Evolutionary conservation across 2,888 invertebrate genomes (phyloP).

Genomic region (Globia sparganii): DNA sequence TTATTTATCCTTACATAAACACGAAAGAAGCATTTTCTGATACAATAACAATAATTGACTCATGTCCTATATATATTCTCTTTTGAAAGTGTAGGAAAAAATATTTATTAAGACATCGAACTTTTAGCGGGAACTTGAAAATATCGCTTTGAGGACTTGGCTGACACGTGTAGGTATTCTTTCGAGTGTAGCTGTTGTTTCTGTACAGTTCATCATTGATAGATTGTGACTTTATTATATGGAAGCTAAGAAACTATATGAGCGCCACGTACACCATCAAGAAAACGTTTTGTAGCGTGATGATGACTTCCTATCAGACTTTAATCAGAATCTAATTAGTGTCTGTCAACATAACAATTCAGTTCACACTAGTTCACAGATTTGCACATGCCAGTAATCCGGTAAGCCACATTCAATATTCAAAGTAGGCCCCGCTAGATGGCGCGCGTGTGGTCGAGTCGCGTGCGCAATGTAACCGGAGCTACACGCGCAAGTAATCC

Average conservation of each 20-base stretch:
- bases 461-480: conserved; percentile 89
- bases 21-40: conserved; percentile 73
- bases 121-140: conserved; percentile 36
- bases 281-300: neutral
- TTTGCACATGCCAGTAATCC: conserved; percentile 68
- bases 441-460: conserved; percentile 89
- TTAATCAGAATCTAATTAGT: conserved; percentile 40
- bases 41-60: conserved; percentile 71
- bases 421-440: conserved; percentile 80
- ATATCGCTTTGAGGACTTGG: conserved; percentile 19
- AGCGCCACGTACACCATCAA: too few relatives aligned
- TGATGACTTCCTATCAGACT: conserved; percentile 9
- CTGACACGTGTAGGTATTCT: conserved; percentile 9
- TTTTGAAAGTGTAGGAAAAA: conserved; percentile 45
- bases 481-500: conserved; percentile 89
- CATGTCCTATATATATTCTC: conserved; percentile 57
- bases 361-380: conserved; percentile 68
- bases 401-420: conserved; percentile 78
- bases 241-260: neutral
- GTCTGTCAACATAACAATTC: conserved; percentile 61
- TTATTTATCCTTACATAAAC: conserved; percentile 76
- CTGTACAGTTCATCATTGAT: neutral
- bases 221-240: neutral
- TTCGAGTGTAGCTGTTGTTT: neutral
- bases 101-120: conserved; percentile 27